These are phyloP conservation scores for Aleiodes testaceus DNA, from an alignment of 2,888 invertebrate genomes.

Conservation along the genomic window DNA sequence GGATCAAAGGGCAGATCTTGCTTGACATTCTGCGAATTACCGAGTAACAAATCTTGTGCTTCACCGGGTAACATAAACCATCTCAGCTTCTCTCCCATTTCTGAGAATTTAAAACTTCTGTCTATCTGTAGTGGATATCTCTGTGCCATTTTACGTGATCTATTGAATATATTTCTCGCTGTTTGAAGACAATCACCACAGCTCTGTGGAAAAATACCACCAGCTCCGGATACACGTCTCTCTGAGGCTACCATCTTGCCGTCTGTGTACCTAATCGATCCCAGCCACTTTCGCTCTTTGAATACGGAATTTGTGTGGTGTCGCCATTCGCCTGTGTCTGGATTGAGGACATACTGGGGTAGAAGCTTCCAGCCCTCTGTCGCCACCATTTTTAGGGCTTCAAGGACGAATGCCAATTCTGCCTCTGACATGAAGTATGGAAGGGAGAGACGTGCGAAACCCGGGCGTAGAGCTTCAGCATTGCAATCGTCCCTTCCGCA, in stretches of 20 bases:
- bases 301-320: constrained; percentile 86
- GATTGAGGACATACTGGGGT: constrained; percentile 90
- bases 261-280: constrained; percentile 82
- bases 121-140: constrained; percentile 82
- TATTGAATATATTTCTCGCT: constrained; percentile 84
- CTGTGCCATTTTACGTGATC: constrained; percentile 84
- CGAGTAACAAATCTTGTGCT: constrained; percentile 84
- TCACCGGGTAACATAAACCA: constrained; percentile 95
- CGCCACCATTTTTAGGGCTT: constrained; percentile 90
- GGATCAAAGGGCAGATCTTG: constrained; percentile 86
- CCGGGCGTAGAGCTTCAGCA: constrained; percentile 86
- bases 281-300: constrained; percentile 88
- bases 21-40: constrained; percentile 84
- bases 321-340: constrained; percentile 92
- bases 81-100: constrained; percentile 80
- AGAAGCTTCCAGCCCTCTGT: constrained; percentile 91
- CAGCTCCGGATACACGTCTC: constrained; percentile 81
- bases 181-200: constrained; percentile 86
- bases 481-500: constrained; percentile 69
- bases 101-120: constrained; percentile 81
- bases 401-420: constrained; percentile 86
- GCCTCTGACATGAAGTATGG: constrained; percentile 89
- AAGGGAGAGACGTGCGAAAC: constrained; percentile 88
- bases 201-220: constrained; percentile 83
- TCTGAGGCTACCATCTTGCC: constrained; percentile 85